A percentile compares a stretch with the other conserved stretches of the same genome.
Conservation (phyloP, 2,888 invertebrate species). For the Aphodius sticticus region DNA sequence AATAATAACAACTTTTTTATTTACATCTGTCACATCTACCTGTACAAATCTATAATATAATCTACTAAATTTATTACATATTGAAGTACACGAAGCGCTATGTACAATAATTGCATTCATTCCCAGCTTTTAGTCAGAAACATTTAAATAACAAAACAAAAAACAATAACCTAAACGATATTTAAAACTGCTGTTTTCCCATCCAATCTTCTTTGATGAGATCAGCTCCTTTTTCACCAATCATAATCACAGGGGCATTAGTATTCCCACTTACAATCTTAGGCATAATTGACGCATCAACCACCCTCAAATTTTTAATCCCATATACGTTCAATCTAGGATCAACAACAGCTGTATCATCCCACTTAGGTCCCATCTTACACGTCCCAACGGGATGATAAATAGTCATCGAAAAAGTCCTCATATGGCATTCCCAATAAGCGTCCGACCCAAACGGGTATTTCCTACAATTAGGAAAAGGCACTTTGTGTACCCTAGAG, state of each 20-base stretch:
- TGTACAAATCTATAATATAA: too few relatives aligned
- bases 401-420: constrained; percentile 89
- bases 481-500: constrained; percentile 75
- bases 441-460: constrained; percentile 78
- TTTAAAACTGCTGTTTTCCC: constrained; percentile 28
- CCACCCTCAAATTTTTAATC: constrained; percentile 78
- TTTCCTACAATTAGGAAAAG: constrained; percentile 81
- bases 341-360: constrained; percentile 83
- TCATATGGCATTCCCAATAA: constrained; percentile 87
- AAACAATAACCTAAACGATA: constrained; percentile 11
- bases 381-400: constrained; percentile 90
- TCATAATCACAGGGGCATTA: constrained; percentile 92
- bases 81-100: too few relatives aligned
- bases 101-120: too few relatives aligned
- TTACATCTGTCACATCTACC: too few relatives aligned
- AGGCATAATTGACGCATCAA: constrained; percentile 91
- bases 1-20: too few relatives aligned
- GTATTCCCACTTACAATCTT: constrained; percentile 89
- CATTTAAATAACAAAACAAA: neutral
- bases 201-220: constrained; percentile 86
- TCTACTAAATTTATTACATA: too few relatives aligned
- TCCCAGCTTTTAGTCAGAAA: too few relatives aligned
- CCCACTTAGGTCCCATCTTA: constrained; percentile 87
- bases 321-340: constrained; percentile 80
- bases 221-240: constrained; percentile 88